Base-by-base conservation (phyloP, 2,888 invertebrate species). In the Clistopyga incitator region DNA sequence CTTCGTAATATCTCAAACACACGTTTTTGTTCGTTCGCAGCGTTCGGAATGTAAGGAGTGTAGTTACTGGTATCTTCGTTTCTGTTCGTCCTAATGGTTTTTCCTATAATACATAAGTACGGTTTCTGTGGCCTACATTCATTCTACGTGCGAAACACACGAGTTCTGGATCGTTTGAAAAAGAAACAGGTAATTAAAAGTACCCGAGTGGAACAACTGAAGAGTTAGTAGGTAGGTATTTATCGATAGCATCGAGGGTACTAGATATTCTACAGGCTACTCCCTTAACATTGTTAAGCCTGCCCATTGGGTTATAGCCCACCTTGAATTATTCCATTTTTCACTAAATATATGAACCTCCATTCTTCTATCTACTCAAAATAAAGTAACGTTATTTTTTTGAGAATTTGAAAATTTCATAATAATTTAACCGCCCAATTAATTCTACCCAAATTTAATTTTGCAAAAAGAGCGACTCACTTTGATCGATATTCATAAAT, bases 121-220 rank as follows among this genome's bases (percentile, higher is more conserved):
- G 59, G 15, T 59, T 13, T 3, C 59, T 29, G 15, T 59, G 59
- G 13, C 59, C 59, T n/a, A 54, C 52, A 54, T 54, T 59, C 59
- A 29, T 15, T 23, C 8, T 25, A 59, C 23, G 29, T 23, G 29
- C 13, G 25, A 59, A 59, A 11, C 8, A 20, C 29, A 59, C 29
- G n/a, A 59, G 29, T 13, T 3, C n/a, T 29, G 29, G 25, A 29
- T n/a, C 1, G 29, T 15, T 29, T 15, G 25, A 15, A 59, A 25
- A 29, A 3, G 25, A 6, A 59, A 13, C 0, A 29, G 3, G 20
- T 6, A 11, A 29, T 1, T 13, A 59, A 29, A 59, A 59, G 25
- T 29, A 54, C 11, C 1, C 13, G 4, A 15, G n/a, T 29, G n/a
- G 11, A 29, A n/a, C 29, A 25, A 59, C 15, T n/a, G n/a, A 29